Evolutionary conservation across 2,113 vertebrate species (phyloP), one percentile per base, ranked within the genome.

Genomic region (Elephantulus edwardii): DNA sequence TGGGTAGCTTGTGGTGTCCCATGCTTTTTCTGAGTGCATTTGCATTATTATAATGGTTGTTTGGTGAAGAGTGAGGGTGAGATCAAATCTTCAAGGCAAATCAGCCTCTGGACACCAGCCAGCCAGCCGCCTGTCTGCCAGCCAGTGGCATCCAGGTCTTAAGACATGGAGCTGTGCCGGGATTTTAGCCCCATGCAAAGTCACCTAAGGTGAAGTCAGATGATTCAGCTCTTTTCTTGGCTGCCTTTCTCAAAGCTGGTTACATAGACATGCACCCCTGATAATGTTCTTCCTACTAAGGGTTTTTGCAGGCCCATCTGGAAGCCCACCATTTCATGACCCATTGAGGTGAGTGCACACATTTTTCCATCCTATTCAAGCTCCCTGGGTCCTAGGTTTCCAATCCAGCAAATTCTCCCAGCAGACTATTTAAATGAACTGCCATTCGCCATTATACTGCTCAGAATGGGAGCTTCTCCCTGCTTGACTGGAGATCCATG

Each of bases 381-480:
- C 3, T 90, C 30, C 44, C 52, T 44, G 60, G 52, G 58, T 60
- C 78, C 40, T 75, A 72, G 28, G 20, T 83, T 90, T 85, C 52
- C 35, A 91, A 60, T 22, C 11, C 11, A 52, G 62, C 48, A 84
- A 89, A 83, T 86, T 46, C 35, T 44, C 52, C 58, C 44, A 38
- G 50, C 86, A 95, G 76, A 84, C 50, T 91, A 66, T 85, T 89
- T 92, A 92, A 93, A 80, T 80, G 79, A 88, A 81, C 35, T 83
- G 72, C 78, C 91, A 83, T 77, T n/a, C 48, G 26, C 8, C 30
- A 17, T 74, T 72, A 91, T 44, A 83, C 24, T 71, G 76, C 72
- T 90, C 71, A 91, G 82, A 80, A 54, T n/a, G 48, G 83, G 79
- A 92, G 62, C 62, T 22, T 95, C 86, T 91, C 38, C 40, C 42